phyloP scores from a whole-genome alignment of 2,888 invertebrate genomes.

The Rhagonycha fulva region DNA sequence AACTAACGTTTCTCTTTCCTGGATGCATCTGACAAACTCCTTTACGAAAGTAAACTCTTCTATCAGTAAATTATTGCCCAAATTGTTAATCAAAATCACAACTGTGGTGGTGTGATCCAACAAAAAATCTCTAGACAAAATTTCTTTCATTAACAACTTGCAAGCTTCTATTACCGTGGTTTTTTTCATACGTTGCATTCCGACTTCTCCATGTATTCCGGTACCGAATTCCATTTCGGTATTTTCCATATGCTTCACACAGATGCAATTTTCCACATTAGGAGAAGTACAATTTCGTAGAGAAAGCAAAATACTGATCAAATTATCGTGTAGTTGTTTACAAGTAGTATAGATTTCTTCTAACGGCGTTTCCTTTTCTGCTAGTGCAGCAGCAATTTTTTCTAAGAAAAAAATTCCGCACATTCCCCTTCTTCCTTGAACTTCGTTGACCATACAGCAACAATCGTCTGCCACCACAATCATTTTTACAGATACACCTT shows the following conservation, averaged over 20 bases:
- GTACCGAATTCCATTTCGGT: conserved; percentile 67
- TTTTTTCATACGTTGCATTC: conserved; percentile 56
- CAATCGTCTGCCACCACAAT: conserved; percentile 73
- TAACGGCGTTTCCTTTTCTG: conserved; percentile 63
- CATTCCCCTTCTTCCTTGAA: conserved; percentile 52
- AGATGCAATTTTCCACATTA: conserved; percentile 49
- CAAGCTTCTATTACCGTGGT: conserved; percentile 57
- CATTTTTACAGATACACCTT: conserved; percentile 61
- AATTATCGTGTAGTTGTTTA: conserved; percentile 56
- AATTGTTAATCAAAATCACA: conserved; percentile 75
- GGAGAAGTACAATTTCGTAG: conserved; percentile 71
- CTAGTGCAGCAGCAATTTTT: conserved; percentile 78
- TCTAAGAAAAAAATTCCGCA: conserved; percentile 60
- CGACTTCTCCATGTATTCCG: conserved; percentile 63
- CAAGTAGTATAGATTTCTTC: conserved; percentile 61
- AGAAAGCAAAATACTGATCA: conserved; percentile 74
- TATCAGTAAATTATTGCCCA: conserved; percentile 71
- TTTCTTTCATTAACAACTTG: conserved; percentile 56
- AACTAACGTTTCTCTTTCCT: conserved; percentile 35
- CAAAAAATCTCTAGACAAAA: conserved; percentile 34
- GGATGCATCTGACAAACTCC: conserved; percentile 46
- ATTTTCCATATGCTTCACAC: conserved; percentile 24
- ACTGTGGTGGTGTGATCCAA: conserved; percentile 50
- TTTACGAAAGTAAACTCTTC: conserved; percentile 69
- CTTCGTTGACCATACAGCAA: conserved; percentile 49